phyloP scores from a whole-genome alignment of 2,113 vertebrate species.

The Peromyscus leucopus region DNA sequence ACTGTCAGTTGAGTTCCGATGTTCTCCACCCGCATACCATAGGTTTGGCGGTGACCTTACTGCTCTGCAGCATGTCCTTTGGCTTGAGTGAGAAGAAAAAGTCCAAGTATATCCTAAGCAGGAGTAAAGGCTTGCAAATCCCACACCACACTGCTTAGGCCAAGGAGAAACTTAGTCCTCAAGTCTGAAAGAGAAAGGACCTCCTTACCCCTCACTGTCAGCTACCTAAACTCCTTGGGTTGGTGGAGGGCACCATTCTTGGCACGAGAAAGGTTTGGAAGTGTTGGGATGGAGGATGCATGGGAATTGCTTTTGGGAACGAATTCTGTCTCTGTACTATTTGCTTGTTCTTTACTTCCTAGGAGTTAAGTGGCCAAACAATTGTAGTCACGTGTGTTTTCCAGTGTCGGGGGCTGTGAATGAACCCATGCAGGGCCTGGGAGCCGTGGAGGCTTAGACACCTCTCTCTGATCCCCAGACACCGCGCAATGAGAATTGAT shows the following conservation, averaged over 20 bases:
- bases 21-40: neutral
- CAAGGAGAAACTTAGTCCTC: neutral
- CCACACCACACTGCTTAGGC: neutral
- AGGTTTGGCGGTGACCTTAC: neutral
- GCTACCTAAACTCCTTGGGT: neutral
- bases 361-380: neutral
- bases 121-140: neutral
- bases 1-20: neutral
- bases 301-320: neutral
- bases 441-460: neutral
- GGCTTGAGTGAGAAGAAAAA: neutral
- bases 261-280: neutral
- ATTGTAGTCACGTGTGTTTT: neutral
- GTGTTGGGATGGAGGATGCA: neutral
- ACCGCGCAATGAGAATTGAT: neutral
- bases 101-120: neutral
- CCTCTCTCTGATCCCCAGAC: neutral
- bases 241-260: constrained; percentile 4
- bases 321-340: neutral
- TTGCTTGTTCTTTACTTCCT: constrained; percentile 23
- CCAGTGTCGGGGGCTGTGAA: neutral
- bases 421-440: neutral
- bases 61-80: neutral
- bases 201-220: neutral
- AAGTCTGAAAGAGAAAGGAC: neutral